phyloP scores from a whole-genome alignment of 64 coral and sea anemone genomes.

The Montipora sp. region DNA sequence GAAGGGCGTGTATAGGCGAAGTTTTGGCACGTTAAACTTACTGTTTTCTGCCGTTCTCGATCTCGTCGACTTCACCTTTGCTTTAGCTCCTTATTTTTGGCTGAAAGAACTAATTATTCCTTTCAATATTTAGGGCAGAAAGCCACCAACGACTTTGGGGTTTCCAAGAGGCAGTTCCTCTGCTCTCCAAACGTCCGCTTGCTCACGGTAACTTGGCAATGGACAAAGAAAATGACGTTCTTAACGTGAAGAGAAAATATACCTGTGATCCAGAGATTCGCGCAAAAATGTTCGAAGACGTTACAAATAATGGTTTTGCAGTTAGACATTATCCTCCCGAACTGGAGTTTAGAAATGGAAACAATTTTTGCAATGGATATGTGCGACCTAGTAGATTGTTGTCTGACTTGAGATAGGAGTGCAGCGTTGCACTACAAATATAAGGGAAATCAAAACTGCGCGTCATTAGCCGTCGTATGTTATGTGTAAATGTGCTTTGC shows the following conservation, averaged over 20 bases:
- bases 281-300: slow-evolving; percentile 30
- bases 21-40: no score
- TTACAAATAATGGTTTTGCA: slow-evolving; percentile 8
- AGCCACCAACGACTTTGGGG: slow-evolving; percentile 16
- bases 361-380: slow-evolving; percentile 27
- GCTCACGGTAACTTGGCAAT: slow-evolving; percentile 42
- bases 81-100: background rate
- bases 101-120: background rate
- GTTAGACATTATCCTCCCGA: slow-evolving; percentile 28
- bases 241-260: slow-evolving; percentile 53
- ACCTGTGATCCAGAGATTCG: slow-evolving; percentile 21
- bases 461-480: no score
- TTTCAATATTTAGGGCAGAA: slow-evolving; percentile 8
- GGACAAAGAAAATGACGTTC: slow-evolving; percentile 67
- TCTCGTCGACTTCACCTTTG: no score
- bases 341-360: slow-evolving; percentile 26
- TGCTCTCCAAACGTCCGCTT: background rate
- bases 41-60: no score
- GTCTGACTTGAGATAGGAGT: slow-evolving; percentile 41
- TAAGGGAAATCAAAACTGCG: no score
- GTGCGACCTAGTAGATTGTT: slow-evolving; percentile 33
- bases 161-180: slow-evolving; percentile 1
- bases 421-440: no score
- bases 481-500: no score
- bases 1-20: no score